Conservation (phyloP, 2,113 vertebrate genomes). For the Polypterus bichir region DNA sequence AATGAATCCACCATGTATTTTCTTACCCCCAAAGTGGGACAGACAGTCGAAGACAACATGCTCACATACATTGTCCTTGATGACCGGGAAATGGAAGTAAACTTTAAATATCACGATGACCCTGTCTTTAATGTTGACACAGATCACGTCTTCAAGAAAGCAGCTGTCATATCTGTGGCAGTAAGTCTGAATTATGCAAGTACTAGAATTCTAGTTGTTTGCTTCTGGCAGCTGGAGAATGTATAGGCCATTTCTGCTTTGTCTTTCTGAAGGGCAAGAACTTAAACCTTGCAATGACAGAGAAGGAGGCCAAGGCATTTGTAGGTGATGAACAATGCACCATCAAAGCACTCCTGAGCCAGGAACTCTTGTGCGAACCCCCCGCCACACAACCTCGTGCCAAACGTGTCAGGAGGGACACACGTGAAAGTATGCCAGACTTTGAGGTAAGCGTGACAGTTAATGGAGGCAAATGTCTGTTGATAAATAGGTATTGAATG, state of each 20-base stretch:
- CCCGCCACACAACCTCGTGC: conserved; percentile 65
- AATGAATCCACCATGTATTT: no score
- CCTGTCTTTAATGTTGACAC: conserved; percentile 70
- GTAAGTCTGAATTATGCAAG: no score
- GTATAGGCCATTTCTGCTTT: not conserved
- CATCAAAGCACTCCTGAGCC: conserved; percentile 76
- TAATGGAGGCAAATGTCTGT: not conserved
- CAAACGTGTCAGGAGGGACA: conserved; percentile 71
- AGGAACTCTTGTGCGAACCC: conserved; percentile 74
- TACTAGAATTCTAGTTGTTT: no score
- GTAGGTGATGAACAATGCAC: conserved; percentile 68
- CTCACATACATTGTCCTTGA: no score
- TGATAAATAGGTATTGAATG: no score
- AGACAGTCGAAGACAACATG: no score
- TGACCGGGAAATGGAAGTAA: conserved; percentile 12
- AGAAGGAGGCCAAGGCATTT: conserved; percentile 71
- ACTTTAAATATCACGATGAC: conserved; percentile 66
- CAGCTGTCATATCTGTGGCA: no score
- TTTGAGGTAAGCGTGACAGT: conserved; percentile 57
- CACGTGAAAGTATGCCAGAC: conserved; percentile 67
- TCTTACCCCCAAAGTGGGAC: no score
- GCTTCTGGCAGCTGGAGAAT: no score
- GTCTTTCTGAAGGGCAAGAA: conserved; percentile 59
- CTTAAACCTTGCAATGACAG: conserved; percentile 80
- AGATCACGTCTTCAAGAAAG: conserved; percentile 31